Conservation (phyloP, 2,888 invertebrate species). For the Pachydiplax longipennis region DNA sequence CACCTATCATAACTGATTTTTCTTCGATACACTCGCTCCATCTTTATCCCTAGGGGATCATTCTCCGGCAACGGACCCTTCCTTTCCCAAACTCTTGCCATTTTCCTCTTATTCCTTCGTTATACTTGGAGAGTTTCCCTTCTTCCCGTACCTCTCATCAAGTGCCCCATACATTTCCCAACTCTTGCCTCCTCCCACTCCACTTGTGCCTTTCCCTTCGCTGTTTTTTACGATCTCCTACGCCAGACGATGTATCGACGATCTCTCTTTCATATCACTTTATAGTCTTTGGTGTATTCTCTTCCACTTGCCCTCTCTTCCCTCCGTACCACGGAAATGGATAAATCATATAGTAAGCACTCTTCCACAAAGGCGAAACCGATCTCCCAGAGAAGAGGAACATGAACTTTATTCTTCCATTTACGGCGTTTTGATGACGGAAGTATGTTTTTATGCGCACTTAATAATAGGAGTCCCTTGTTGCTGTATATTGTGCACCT, state of each 20-base stretch:
- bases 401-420: background rate
- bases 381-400: background rate
- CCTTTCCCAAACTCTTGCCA: background rate
- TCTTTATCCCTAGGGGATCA: background rate
- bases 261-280: slow-evolving; percentile 10
- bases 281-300: background rate
- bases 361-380: background rate
- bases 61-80: background rate
- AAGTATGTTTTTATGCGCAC: background rate
- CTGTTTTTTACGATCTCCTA: background rate
- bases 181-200: background rate
- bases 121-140: background rate
- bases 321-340: background rate
- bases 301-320: background rate
- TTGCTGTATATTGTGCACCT: background rate
- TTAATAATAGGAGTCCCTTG: background rate
- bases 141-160: background rate
- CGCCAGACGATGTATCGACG: background rate
- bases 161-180: background rate
- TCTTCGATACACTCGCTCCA: background rate
- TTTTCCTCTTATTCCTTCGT: background rate
- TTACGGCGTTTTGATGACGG: background rate
- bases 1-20: background rate
- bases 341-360: background rate
- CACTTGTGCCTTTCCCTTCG: background rate